Percentiles rank a stretch among this genome's conserved stretches.
Conservation (phyloP, 2,888 invertebrate species). For the Idaea straminata region DNA sequence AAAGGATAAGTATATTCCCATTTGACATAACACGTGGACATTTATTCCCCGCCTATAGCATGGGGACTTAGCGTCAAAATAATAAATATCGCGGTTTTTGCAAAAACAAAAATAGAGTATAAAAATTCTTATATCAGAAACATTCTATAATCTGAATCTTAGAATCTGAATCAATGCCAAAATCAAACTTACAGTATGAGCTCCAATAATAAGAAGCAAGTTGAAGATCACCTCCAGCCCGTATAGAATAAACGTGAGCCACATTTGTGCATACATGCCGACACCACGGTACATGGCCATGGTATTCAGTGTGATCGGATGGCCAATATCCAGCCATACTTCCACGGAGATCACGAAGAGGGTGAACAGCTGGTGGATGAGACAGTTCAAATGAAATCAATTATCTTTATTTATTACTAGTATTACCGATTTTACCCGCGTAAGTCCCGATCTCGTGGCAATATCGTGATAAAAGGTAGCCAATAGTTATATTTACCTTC, state of each 20-base stretch:
- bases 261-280: slow-evolving; percentile 23
- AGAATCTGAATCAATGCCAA: too few relatives aligned
- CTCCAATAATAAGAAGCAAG: slow-evolving; percentile 39
- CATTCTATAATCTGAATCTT: too few relatives aligned
- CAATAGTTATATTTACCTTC: background rate
- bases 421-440: too few relatives aligned
- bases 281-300: slow-evolving; percentile 29
- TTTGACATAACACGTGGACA: too few relatives aligned
- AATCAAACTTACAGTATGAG: slow-evolving; percentile 42
- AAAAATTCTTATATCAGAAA: too few relatives aligned
- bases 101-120: too few relatives aligned
- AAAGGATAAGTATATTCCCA: too few relatives aligned
- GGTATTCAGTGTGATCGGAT: slow-evolving; percentile 4
- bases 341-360: slow-evolving; percentile 10
- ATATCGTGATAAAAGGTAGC: background rate
- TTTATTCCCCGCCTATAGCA: too few relatives aligned
- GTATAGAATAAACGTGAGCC: slow-evolving; percentile 31
- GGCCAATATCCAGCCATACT: slow-evolving; percentile 10
- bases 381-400: background rate
- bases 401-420: background rate
- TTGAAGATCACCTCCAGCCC: slow-evolving; percentile 32
- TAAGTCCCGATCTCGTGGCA: too few relatives aligned
- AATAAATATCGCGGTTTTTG: too few relatives aligned
- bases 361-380: slow-evolving; percentile 15
- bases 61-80: too few relatives aligned